Evolutionary conservation across 2,797 vertebrate species (phyloP).

Genomic region (Danio choprae): DNA sequence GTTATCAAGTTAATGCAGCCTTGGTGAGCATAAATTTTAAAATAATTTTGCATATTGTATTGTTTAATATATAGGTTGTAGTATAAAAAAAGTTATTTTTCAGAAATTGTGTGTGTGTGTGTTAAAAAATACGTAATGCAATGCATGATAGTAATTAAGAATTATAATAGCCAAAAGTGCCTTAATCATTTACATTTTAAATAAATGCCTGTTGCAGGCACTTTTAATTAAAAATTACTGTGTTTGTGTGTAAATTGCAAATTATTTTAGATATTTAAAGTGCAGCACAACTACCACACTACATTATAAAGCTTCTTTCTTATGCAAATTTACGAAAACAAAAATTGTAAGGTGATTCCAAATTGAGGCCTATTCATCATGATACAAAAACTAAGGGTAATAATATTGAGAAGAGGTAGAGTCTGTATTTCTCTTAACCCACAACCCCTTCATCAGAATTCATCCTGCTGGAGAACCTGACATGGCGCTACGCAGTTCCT

Average conservation of each 20-base stretch:
- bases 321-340: not conserved
- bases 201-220: not conserved
- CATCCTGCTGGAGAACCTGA: slow-evolving; percentile 96
- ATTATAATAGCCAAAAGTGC: not conserved
- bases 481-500: slow-evolving; percentile 89
- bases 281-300: not conserved
- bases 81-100: no score
- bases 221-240: not conserved
- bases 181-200: not conserved
- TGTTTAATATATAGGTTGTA: no score
- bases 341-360: not conserved
- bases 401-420: not conserved
- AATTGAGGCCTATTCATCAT: not conserved
- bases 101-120: not conserved
- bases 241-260: not conserved
- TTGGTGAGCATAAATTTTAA: not conserved
- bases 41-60: no score
- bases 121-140: not conserved
- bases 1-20: not conserved
- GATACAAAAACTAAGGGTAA: not conserved
- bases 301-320: not conserved
- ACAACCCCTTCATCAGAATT: slow-evolving; percentile 85
- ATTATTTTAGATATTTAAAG: not conserved
- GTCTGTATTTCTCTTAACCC: slow-evolving; percentile 57
- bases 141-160: not conserved